Evolutionary conservation across 2,888 invertebrate species (phyloP).

Genomic region (Zeuzera pyrina): DNA sequence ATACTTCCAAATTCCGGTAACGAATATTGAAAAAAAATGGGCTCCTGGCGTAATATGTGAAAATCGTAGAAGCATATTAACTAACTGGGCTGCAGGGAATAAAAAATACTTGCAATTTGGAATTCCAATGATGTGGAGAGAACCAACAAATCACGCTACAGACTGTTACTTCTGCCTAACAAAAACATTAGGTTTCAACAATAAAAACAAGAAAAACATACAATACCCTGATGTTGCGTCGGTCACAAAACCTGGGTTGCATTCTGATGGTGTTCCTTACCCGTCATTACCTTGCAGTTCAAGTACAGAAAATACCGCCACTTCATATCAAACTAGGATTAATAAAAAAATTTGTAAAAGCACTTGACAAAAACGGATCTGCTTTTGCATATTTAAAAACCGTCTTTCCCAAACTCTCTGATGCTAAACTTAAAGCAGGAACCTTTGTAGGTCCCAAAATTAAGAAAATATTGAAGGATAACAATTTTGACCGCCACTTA

Average conservation of each 20-base stretch:
- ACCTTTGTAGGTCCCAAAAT: neutral
- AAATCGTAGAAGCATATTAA: neutral
- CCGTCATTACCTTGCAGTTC: too few relatives aligned
- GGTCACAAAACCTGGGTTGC: neutral
- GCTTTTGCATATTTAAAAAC: neutral
- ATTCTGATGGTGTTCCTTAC: too few relatives aligned
- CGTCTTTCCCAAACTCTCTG: too few relatives aligned
- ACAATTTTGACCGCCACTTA: neutral
- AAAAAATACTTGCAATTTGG: neutral
- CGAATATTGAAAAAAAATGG: neutral
- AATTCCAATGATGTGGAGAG: neutral
- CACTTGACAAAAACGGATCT: neutral
- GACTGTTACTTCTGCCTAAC: neutral
- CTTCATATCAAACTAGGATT: neutral
- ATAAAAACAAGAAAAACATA: neutral
- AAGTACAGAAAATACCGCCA: neutral
- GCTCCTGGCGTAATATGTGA: neutral
- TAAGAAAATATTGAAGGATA: neutral
- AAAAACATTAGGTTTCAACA: neutral
- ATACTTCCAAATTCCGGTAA: neutral
- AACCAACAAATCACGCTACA: neutral
- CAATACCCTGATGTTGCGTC: neutral
- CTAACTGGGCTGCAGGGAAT: neutral
- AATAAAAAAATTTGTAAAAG: too few relatives aligned
- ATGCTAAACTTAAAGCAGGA: neutral